Conservation (phyloP, 1,140 invertebrate genomes). For the Drosophila ohnishii region DNA sequence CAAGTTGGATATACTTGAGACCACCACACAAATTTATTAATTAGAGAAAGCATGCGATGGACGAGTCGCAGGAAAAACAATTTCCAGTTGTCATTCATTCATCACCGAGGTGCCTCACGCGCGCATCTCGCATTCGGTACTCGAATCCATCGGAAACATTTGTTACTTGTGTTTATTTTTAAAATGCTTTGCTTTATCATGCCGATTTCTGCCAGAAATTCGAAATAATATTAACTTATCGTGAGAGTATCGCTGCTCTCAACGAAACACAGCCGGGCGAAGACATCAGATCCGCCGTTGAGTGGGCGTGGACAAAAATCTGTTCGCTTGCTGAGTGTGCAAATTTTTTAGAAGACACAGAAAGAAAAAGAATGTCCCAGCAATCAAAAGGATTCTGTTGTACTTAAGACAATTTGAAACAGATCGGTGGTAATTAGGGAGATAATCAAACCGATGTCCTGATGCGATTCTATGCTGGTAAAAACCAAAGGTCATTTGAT, state of each 20-base stretch:
- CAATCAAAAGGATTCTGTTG: not conserved
- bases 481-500: not conserved
- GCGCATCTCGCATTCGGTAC: constrained; percentile 22
- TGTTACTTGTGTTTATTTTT: constrained; percentile 45
- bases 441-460: not conserved
- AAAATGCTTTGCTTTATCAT: constrained; percentile 54
- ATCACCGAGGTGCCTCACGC: constrained; percentile 31
- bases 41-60: constrained; percentile 25
- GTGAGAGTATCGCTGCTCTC: constrained; percentile 20
- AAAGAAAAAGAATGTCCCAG: not conserved
- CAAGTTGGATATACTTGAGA: not conserved
- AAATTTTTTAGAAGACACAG: not conserved
- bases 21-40: constrained; percentile 25
- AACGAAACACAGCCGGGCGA: constrained; percentile 15
- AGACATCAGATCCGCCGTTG: not conserved
- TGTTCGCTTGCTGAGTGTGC: constrained; percentile 5
- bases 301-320: constrained; percentile 29
- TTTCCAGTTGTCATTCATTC: constrained; percentile 77
- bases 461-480: not conserved
- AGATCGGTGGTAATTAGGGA: too few species aligned
- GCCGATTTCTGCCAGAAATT: constrained; percentile 38
- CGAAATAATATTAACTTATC: constrained; percentile 62
- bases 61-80: constrained; percentile 23
- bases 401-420: not conserved
- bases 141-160: constrained; percentile 52